phyloP scores from a whole-genome alignment of 1,140 invertebrate genomes.

The Planococcus citri region DNA sequence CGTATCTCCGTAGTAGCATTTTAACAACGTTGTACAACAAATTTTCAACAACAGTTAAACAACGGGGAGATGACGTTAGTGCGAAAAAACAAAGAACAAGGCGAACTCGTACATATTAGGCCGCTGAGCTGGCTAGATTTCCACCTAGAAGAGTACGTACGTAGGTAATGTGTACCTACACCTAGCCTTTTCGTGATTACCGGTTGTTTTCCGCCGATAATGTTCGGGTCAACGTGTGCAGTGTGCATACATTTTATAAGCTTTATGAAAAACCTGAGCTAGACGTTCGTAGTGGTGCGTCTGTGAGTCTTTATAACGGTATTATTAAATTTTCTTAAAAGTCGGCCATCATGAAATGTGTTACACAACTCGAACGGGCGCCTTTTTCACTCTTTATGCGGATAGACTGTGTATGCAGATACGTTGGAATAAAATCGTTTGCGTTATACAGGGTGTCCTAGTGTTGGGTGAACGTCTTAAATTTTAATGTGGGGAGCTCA shows the following conservation, averaged over 20 bases:
- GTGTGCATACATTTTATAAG: too few species aligned
- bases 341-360: neutral
- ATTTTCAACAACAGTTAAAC: slow-evolving; percentile 3
- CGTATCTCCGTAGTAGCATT: neutral
- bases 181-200: slow-evolving; percentile 1
- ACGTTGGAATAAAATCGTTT: too few species aligned
- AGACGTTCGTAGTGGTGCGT: neutral
- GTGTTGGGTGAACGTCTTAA: too few species aligned
- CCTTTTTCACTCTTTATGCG: too few species aligned
- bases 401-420: too few species aligned
- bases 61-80: slow-evolving; percentile 1
- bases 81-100: neutral
- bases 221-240: neutral
- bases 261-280: neutral
- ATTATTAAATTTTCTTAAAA: slow-evolving; percentile 4
- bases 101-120: neutral
- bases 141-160: too few species aligned
- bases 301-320: neutral
- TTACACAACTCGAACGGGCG: too few species aligned
- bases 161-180: too few species aligned
- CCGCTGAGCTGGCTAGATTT: neutral
- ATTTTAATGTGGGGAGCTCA: too few species aligned
- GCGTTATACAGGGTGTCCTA: too few species aligned
- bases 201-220: slow-evolving; percentile 5
- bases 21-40: slow-evolving; percentile 3